A percentile compares a stretch with the other conserved stretches of the same genome.
Evolutionary conservation across 2,888 invertebrate genomes (phyloP).

Genomic region (Vannuccia rotundouncinata): DNA sequence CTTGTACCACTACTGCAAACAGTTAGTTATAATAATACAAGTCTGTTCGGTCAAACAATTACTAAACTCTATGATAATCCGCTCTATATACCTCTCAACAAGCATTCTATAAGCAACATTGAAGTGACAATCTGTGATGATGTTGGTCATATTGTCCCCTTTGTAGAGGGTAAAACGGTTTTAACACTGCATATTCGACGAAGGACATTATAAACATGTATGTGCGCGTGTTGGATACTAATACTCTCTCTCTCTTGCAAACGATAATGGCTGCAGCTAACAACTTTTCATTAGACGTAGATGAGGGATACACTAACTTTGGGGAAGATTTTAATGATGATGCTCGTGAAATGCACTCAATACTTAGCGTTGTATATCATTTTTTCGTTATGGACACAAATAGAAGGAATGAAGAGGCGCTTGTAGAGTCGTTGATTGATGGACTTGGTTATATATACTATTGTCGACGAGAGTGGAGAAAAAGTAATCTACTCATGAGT

Average conservation of each 20-base stretch:
- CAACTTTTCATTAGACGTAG: background rate
- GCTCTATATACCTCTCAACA: background rate
- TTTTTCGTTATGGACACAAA: background rate
- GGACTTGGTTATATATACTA: background rate
- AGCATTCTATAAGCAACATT: background rate
- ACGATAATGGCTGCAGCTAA: background rate
- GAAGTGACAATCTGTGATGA: background rate
- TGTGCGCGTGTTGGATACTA: too few species aligned
- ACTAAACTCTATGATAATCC: background rate
- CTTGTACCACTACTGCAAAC: background rate
- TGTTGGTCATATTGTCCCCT: background rate
- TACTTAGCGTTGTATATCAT: background rate
- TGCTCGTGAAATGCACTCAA: background rate
- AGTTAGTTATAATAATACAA: background rate
- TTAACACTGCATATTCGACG: background rate
- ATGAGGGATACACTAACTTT: background rate
- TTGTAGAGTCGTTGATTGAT: background rate
- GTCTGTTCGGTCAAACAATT: background rate
- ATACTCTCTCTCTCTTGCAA: too few species aligned
- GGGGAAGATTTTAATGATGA: background rate
- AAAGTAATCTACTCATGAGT: background rate
- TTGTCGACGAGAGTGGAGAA: background rate
- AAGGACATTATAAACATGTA: background rate
- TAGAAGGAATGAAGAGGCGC: background rate
- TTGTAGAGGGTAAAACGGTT: background rate